phyloP scores from a whole-genome alignment of 2,888 invertebrate genomes.

The Pogonocherus hispidulus region DNA sequence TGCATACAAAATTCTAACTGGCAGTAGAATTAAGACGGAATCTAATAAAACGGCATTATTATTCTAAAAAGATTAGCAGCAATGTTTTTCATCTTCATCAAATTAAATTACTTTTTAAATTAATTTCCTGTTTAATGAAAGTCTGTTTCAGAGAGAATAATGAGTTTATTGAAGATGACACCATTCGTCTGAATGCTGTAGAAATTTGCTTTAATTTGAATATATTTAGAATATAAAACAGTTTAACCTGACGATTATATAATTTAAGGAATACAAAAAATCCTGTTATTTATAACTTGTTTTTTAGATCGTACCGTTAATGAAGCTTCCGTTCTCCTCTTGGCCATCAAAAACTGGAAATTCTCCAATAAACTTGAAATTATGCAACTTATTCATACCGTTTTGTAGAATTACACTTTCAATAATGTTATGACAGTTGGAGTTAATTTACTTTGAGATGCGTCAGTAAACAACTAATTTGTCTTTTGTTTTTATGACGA shows the following conservation, averaged over 20 bases:
- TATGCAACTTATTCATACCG: constrained; percentile 41
- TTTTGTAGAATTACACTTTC: background rate
- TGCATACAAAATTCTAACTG: background rate
- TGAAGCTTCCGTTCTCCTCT: constrained; percentile 35
- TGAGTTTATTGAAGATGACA: background rate
- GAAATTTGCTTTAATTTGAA: background rate
- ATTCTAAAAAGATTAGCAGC: background rate
- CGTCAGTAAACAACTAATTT: background rate
- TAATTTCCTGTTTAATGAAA: no score
- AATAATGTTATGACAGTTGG: background rate
- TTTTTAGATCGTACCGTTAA: constrained; percentile 22
- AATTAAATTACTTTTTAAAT: background rate
- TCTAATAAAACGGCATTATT: background rate
- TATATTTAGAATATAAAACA: background rate
- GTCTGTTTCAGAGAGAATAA: background rate
- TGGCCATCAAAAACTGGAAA: constrained; percentile 42
- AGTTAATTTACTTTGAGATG: background rate
- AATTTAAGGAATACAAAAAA: no score
- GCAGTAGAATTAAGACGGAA: background rate
- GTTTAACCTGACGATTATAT: background rate
- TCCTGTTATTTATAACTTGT: background rate
- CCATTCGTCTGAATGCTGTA: background rate
- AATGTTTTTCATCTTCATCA: background rate
- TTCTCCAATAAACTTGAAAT: constrained; percentile 42
- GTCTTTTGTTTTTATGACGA: background rate